These are phyloP conservation scores for Melanotaenia nigrans DNA, from an alignment of 2,797 vertebrate species.

Conservation along the genomic window DNA sequence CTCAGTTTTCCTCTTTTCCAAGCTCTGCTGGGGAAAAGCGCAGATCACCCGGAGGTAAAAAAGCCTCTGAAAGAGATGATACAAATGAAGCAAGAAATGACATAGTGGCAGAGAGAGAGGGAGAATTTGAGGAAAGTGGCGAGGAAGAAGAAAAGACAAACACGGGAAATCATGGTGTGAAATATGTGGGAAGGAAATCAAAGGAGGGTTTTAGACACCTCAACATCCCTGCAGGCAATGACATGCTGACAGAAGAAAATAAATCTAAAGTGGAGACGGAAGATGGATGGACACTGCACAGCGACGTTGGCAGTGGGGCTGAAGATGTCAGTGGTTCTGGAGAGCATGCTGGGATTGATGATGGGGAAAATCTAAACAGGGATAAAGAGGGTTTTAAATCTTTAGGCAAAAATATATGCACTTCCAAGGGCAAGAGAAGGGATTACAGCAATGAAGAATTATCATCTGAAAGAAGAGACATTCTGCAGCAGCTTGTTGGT, in stretches of 20 bases:
- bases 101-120: conserved; percentile 1
- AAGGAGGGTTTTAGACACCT: conserved; percentile 7
- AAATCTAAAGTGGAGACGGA: background rate
- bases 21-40: background rate
- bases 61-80: background rate
- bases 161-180: background rate
- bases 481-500: background rate
- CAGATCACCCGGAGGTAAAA: background rate
- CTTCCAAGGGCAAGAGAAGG: background rate
- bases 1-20: conserved; percentile 5
- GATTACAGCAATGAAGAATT: background rate
- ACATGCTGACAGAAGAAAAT: background rate
- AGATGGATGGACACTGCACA: background rate
- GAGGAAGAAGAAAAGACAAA: conserved; percentile 4
- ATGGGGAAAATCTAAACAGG: background rate
- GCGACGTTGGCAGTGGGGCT: conserved; percentile 25
- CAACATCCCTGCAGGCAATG: background rate
- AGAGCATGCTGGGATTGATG: conserved; percentile 19
- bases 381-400: background rate
- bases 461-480: background rate
- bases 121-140: conserved; percentile 18
- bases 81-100: background rate
- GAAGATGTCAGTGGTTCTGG: conserved; percentile 60
- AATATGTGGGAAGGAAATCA: conserved; percentile 1
- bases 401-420: conserved; percentile 1